Percentiles rank a stretch among this genome's conserved stretches.
These are phyloP conservation scores for Mylabris phalerata DNA, from an alignment of 1,140 invertebrate genomes.

Conservation along the genomic window DNA sequence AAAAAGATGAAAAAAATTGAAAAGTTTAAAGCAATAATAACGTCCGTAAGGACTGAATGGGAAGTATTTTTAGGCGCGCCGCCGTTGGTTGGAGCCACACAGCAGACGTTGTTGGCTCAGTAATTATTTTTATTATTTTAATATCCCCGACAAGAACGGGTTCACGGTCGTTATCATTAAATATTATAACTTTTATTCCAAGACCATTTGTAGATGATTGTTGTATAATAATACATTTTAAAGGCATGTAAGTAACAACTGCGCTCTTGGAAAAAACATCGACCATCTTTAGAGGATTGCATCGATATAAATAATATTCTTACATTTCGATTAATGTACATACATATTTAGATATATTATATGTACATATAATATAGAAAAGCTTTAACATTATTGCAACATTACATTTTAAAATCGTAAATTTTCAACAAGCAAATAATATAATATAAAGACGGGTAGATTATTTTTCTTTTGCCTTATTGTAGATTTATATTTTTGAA, in stretches of 20 bases:
- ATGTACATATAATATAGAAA: too few species aligned
- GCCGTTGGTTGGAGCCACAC: conserved; percentile 25
- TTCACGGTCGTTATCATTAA: conserved; percentile 43
- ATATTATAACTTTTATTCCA: conserved; percentile 42
- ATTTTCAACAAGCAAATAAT: conserved; percentile 1
- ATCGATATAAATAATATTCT: too few species aligned
- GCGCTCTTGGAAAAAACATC: conserved; percentile 1
- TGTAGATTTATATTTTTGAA: background rate
- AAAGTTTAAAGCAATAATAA: too few species aligned
- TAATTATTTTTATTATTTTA: conserved; percentile 45
- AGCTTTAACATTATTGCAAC: too few species aligned
- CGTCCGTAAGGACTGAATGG: background rate
- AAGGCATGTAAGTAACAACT: conserved; percentile 38
- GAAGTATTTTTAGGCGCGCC: conserved; percentile 26
- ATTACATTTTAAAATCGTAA: background rate
- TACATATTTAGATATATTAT: too few species aligned
- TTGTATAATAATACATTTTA: conserved; percentile 42
- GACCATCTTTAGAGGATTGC: too few species aligned
- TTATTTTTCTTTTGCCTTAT: conserved; percentile 18
- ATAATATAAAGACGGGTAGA: conserved; percentile 15
- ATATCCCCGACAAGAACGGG: conserved; percentile 40
- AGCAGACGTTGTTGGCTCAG: conserved; percentile 32
- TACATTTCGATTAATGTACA: too few species aligned
- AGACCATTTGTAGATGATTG: conserved; percentile 38
- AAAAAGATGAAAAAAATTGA: too few species aligned